These are phyloP conservation scores for Tachystola acroxantha DNA, from an alignment of 2,888 invertebrate species.

Conservation along the genomic window DNA sequence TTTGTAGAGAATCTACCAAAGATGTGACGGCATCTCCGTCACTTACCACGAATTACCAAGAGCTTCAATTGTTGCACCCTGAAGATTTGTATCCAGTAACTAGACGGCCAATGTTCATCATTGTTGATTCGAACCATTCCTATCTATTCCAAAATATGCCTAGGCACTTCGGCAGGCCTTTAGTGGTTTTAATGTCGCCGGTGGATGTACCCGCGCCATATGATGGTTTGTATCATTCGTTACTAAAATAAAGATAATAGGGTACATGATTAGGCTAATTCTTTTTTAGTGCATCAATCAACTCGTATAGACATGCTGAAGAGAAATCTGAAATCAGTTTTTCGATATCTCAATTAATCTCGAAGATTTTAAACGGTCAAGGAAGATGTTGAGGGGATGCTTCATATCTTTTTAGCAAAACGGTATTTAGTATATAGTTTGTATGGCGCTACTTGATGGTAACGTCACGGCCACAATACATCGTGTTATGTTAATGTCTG, in stretches of 20 bases:
- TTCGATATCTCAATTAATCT: no score
- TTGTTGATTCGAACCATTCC: conserved; percentile 97
- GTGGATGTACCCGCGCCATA: conserved; percentile 91
- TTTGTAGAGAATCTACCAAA: conserved; percentile 59
- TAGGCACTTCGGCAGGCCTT: conserved; percentile 92
- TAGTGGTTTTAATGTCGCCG: conserved; percentile 95
- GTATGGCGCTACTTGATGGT: no score
- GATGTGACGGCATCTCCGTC: conserved; percentile 22
- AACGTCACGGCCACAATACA: no score
- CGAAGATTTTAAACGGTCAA: no score
- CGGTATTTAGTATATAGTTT: no score
- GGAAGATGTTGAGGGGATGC: no score
- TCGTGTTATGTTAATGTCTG: no score
- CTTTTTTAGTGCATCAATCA: no score
- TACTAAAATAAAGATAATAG: neutral
- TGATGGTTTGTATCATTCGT: conserved; percentile 78
- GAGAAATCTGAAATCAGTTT: no score
- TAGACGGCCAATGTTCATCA: conserved; percentile 93
- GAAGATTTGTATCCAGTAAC: conserved; percentile 96
- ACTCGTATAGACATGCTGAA: no score
- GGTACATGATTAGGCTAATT: neutral
- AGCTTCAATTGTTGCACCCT: conserved; percentile 91
- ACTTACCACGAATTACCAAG: conserved; percentile 59
- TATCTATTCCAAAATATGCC: conserved; percentile 95
- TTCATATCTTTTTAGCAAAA: no score